Evolutionary conservation across 2,888 invertebrate genomes (phyloP), one percentile per base, ranked within the genome.

Genomic region (Acrobasis consociella): DNA sequence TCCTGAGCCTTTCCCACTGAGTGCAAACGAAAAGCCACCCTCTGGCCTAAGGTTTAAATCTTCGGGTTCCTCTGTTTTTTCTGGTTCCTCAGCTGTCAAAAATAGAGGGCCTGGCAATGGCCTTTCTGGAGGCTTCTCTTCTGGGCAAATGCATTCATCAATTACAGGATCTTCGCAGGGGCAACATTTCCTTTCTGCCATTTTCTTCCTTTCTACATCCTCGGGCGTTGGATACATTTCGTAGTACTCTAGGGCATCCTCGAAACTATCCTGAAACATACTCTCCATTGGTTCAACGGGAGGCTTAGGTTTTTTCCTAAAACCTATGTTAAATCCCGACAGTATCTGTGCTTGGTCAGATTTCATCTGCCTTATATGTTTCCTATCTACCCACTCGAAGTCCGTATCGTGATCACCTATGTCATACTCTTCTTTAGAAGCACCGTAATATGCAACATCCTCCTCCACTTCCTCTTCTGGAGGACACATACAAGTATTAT

Each of bases 271-370:
- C 42, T 13, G 22, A n/a, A 56, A 56, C 67, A 81, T 69, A 17
- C 77, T 73, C 2, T 69, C 65, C 31, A 73, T 74, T 1, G 62
- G 9, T 11, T 13, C 50, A 76, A 59, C 74, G 77, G 11, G 64
- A 65, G 8, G 71, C 62, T 49, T 69, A 65, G 10, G 85, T 59
- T 70, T 42, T 42, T 56, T 42, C 17, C 9, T 56, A 42, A 56
- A 56, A 5, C 42, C 56, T 10, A 56, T 8, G 13, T 73, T 81
- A 55, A 85, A 85, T 16, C 84, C 86, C 7, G 86, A 86, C 0
- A 72, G 75, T 16, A 75, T 78, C 62, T 84, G 77, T 0, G 86
- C 80, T 65, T 79, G 71, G 13, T 78, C 73, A 0, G 85, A 85
- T 46, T 72, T 74, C 37, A 78, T 67, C 71, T 73, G 77, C 15